Evolutionary conservation across 2,797 vertebrate genomes (phyloP).

Genomic region (Macroramphosus scolopax): DNA sequence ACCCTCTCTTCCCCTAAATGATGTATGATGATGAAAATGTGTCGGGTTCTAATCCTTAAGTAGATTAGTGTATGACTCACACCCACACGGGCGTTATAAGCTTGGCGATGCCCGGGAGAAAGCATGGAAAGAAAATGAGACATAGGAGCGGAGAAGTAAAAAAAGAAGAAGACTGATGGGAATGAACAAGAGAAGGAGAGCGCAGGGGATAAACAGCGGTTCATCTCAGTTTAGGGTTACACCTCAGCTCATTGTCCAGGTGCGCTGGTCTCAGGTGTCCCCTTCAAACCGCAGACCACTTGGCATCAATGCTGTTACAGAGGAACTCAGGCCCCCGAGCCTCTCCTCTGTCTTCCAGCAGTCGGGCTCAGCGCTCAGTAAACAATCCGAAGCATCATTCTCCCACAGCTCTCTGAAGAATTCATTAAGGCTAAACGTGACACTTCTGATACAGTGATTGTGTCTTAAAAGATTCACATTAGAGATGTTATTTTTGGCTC

Average conservation of each 20-base stretch:
- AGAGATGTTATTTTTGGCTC: slow-evolving; percentile 49
- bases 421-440: slow-evolving; percentile 34
- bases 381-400: slow-evolving; percentile 37
- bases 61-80: slow-evolving; percentile 56
- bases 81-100: slow-evolving; percentile 24
- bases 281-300: slow-evolving; percentile 77
- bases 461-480: slow-evolving; percentile 29
- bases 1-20: slow-evolving; percentile 13
- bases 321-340: slow-evolving; percentile 71
- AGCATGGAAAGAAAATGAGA: too few relatives aligned
- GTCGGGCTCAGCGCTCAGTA: slow-evolving; percentile 29
- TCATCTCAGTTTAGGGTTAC: slow-evolving; percentile 79
- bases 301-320: slow-evolving; percentile 70
- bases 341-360: slow-evolving; percentile 55
- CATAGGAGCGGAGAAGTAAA: slow-evolving; percentile 26
- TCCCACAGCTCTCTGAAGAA: slow-evolving; percentile 22
- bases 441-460: slow-evolving; percentile 3
- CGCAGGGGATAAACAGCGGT: slow-evolving; percentile 64
- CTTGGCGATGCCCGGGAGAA: slow-evolving; percentile 28
- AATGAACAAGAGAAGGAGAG: slow-evolving; percentile 64
- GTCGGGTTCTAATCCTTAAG: slow-evolving; percentile 43
- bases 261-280: slow-evolving; percentile 80
- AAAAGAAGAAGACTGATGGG: slow-evolving; percentile 49
- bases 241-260: slow-evolving; percentile 81
- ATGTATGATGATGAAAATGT: slow-evolving; percentile 29